Evolutionary conservation across 1,140 invertebrate species (phyloP), one percentile per base, ranked within the genome.

Genomic region (Aphelenchoides avenae): DNA sequence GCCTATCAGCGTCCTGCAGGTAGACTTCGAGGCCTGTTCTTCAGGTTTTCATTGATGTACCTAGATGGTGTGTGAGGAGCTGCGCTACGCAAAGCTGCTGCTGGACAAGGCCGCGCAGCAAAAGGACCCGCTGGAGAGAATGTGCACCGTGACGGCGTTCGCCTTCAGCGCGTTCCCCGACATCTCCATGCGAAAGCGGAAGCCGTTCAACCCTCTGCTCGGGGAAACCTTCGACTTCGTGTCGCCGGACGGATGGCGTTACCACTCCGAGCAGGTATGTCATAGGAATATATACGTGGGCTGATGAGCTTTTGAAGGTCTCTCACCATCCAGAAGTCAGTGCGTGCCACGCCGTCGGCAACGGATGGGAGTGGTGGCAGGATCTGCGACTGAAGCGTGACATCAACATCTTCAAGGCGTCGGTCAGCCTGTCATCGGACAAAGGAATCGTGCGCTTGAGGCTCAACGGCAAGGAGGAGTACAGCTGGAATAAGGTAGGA

Each of bases 351-450:
- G 89, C 88, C 75, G 89, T 94, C 78, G 85, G 84, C 44, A 64
- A 84, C 52, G 84, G 83, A 20, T 98, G 93, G 93, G 83, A 82
- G 33, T 89, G 87, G 77, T 95, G 89, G 89, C 91, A 95, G 79
- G 92, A 96, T 79, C 94, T 97, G 78, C 90, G 89, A 33, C 92
- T 96, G 89, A 88, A 89, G 34, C 92, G 88, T n/a, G n/a, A n/a
- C 68, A 96, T 95, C 34, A 30, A 36, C 4, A 31, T 26, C 18
- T n/a, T 64, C 41, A 41, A 46, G 33, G 48, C 44, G 52, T 24
- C 50, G 9, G 24, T 60, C 39, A 33, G 30, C 7, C 24, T 69
- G 15, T 24, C 24, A 4, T 26, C 36, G 7, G 34, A 41, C 2
- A n/a, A n/a, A n/a, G 26, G 34, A 1, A 63, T 59, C 5, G 40